phyloP scores from a whole-genome alignment of 2,113 vertebrate genomes.

The Scatophagus argus region DNA sequence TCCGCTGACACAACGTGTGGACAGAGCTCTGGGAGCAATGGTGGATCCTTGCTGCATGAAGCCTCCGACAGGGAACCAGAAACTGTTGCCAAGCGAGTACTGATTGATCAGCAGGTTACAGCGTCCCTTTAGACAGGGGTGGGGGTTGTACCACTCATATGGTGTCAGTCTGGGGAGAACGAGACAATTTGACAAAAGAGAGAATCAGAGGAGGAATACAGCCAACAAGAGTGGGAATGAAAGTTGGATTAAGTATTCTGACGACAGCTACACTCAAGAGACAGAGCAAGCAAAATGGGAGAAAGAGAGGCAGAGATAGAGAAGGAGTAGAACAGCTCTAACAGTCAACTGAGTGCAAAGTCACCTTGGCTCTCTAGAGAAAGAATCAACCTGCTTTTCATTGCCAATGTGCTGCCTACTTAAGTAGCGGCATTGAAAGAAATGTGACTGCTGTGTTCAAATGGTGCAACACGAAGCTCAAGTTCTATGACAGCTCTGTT shows the following conservation, averaged over 20 bases:
- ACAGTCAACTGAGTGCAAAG: conserved; percentile 68
- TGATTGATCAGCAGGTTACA: conserved; percentile 97
- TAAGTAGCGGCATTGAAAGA: conserved; percentile 13
- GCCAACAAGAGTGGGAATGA: not conserved
- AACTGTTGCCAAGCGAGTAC: conserved; percentile 96
- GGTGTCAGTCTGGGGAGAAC: conserved; percentile 89
- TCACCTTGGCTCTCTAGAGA: conserved; percentile 69
- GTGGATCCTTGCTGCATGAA: conserved; percentile 99
- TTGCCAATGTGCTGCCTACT: conserved; percentile 53
- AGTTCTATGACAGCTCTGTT: conserved; percentile 12
- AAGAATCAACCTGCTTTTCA: conserved; percentile 62
- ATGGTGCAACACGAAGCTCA: conserved; percentile 28
- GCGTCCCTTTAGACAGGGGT: conserved; percentile 93
- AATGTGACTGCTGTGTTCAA: conserved; percentile 45
- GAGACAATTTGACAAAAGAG: conserved; percentile 26
- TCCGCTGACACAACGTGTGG: conserved; percentile 96
- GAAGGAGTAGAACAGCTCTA: conserved; percentile 46
- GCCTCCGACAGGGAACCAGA: conserved; percentile 98
- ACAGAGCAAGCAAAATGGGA: conserved; percentile 5
- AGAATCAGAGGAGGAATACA: not conserved
- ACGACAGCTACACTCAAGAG: conserved; percentile 55
- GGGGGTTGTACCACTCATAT: conserved; percentile 98
- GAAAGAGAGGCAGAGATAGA: conserved; percentile 44
- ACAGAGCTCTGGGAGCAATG: conserved; percentile 95
- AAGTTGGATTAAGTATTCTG: conserved; percentile 38